Percentiles rank a stretch among this genome's conserved stretches.
These are phyloP conservation scores for Urocynchramus pylzowi DNA, from an alignment of 2,113 vertebrate species.

Conservation along the genomic window DNA sequence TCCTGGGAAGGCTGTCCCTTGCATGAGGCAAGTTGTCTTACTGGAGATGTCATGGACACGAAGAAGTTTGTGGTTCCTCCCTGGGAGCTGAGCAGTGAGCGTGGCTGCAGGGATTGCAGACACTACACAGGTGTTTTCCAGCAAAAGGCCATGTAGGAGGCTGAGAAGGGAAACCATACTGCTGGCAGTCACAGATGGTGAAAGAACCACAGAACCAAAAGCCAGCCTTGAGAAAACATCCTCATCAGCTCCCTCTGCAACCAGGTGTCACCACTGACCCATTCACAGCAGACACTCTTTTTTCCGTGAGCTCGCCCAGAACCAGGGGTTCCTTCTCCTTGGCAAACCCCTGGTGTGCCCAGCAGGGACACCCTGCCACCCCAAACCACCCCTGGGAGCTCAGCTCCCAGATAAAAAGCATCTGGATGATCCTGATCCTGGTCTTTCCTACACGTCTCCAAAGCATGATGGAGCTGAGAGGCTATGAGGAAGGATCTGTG, in stretches of 20 bases:
- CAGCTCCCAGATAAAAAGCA: neutral
- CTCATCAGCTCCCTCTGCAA: neutral
- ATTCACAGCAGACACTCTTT: neutral
- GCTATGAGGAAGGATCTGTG: neutral
- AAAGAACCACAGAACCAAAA: conserved; percentile 12
- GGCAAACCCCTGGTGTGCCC: neutral
- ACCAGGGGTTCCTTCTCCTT: neutral
- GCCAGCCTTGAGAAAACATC: neutral
- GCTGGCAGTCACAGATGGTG: neutral
- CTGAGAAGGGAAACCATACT: neutral
- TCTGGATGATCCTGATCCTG: neutral
- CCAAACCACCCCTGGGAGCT: neutral
- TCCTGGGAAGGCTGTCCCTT: neutral
- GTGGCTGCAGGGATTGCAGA: neutral
- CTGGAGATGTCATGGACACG: neutral
- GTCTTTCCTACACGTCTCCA: neutral
- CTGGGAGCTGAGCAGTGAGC: neutral
- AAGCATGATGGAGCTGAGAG: neutral
- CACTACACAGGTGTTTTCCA: neutral
- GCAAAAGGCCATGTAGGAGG: neutral
- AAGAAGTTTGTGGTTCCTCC: neutral
- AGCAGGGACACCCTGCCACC: neutral
- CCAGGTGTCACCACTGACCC: neutral
- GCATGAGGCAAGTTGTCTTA: neutral
- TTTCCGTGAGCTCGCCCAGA: accelerated